Conservation (phyloP, 2,797 vertebrate species). For the Galagoides demidoff region DNA sequence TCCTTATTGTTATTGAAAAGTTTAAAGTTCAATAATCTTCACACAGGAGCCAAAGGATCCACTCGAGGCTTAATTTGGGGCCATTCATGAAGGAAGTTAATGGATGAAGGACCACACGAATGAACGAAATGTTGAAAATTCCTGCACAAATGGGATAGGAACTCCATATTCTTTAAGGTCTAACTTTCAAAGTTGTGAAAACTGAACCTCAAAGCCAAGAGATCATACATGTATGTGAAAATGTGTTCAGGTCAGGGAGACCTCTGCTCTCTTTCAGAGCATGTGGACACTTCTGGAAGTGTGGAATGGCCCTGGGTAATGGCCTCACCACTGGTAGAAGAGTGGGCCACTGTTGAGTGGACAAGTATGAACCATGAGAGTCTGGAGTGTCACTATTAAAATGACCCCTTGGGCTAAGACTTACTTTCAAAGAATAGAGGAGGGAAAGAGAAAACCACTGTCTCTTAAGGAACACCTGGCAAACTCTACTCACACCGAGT, state of each 20-base stretch:
- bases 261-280: too few relatives aligned
- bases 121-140: not conserved
- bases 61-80: not conserved
- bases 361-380: too few relatives aligned
- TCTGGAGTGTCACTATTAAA: not conserved
- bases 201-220: not conserved
- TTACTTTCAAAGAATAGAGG: not conserved
- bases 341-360: rapidly evolving
- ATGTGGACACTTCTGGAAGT: not conserved
- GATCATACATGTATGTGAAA: not conserved
- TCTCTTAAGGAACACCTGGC: not conserved
- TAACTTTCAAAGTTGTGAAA: slow-evolving; percentile 52
- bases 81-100: not conserved
- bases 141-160: not conserved
- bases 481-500: not conserved
- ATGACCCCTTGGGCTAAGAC: not conserved
- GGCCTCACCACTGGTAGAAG: not conserved
- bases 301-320: not conserved
- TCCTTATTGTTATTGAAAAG: slow-evolving; percentile 40
- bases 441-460: not conserved
- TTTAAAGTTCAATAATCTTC: not conserved
- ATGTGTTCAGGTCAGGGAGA: not conserved
- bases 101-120: not conserved
- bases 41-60: not conserved
- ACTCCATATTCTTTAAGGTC: not conserved